phyloP scores from a whole-genome alignment of 2,113 vertebrate genomes.

The Psephotus haematonotus region DNA sequence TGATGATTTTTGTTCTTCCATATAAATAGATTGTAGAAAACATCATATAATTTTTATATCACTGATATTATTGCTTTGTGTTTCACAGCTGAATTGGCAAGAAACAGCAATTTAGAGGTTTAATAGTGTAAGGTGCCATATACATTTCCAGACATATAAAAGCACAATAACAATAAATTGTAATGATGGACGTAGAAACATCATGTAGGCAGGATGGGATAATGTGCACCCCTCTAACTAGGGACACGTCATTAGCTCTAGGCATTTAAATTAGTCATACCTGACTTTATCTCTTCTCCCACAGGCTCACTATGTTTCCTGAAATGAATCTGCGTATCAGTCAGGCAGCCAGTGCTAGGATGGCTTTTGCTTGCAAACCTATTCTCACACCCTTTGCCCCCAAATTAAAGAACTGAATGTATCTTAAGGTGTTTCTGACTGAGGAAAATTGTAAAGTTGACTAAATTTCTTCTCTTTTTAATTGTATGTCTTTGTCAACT shows the following conservation, averaged over 20 bases:
- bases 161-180: neutral
- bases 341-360: neutral
- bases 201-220: neutral
- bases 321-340: neutral
- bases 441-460: neutral
- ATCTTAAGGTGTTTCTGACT: neutral
- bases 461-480: neutral
- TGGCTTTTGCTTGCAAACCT: neutral
- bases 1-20: neutral
- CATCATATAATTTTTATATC: neutral
- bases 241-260: neutral
- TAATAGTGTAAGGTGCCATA: neutral
- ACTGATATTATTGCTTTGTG: neutral
- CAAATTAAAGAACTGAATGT: neutral
- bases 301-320: neutral
- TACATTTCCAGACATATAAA: neutral
- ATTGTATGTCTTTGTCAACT: neutral
- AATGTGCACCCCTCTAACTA: neutral
- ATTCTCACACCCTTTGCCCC: neutral
- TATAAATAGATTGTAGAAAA: neutral
- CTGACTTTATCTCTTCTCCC: neutral
- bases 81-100: conserved; percentile 17
- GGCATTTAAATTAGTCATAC: neutral
- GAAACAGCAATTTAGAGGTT: neutral
- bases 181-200: neutral